Evolutionary conservation across 2,113 vertebrate species (phyloP), one percentile per base, ranked within the genome.

Genomic region (Podarcis cretensis): DNA sequence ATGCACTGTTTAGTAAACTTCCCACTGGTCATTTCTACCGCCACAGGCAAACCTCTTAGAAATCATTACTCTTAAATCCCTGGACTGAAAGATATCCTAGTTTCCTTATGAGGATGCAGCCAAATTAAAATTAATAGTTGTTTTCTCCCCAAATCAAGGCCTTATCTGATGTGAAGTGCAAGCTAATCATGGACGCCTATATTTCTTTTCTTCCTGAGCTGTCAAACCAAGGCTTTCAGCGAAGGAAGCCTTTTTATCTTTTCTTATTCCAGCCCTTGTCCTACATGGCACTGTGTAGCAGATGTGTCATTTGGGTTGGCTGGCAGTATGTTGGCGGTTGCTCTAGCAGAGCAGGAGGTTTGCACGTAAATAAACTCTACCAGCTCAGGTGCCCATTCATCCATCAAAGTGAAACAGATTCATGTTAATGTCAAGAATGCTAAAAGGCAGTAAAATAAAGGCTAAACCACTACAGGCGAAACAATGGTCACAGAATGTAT

Each of bases 401-500:
- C 90, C 83, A 86, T 92, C 66, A 65, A 87, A 90, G 63, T 84
- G 75, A 89, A 92, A 90, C 81, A 21, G 23, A 90, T 90, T 89
- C 68, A 81, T 68, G 83, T 69, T 91, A 87, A 69, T 68, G n/a
- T 63, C 54, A 89, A 81, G 54, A 85, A 82, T 23, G 81, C 57
- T 78, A 74, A 78, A 86, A 63, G 37, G 85, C n/a, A 84, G 89
- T 83, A 85, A 88, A 27, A 54, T 80, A 88, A 92, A 85, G 35
- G 12, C 84, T 91, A 75, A 89, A 57, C 89, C 85, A 48, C 86
- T 85, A 90, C 80, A 92, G 69, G 54, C 87, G 87, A 93, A 92
- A 91, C 65, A 91, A 69, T 78, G 40, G 75, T 89, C 88, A 90
- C 90, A 83, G 48, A 21, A 88, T 57, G 25, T 71, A 81, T 86